phyloP scores from a whole-genome alignment of 2,888 invertebrate genomes.

The Dione vanillae region DNA sequence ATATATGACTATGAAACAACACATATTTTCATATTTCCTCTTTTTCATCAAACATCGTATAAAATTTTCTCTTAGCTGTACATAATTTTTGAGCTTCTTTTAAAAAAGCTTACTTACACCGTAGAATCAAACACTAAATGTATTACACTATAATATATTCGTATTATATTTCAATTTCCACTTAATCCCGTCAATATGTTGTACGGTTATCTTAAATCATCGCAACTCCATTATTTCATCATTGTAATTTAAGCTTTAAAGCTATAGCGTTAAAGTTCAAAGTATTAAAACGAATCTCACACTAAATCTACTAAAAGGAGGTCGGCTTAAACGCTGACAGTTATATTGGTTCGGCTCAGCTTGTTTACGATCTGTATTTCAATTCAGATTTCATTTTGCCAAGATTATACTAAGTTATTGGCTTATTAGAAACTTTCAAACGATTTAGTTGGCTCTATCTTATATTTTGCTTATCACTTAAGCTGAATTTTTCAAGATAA shows the following conservation, averaged over 20 bases:
- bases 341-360: constrained; percentile 42
- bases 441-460: not conserved
- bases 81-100: not conserved
- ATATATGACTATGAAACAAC: too few relatives aligned
- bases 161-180: constrained; percentile 21
- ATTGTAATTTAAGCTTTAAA: not conserved
- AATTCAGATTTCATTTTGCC: constrained; percentile 34
- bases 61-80: not conserved
- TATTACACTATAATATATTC: constrained; percentile 21
- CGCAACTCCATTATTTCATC: not conserved
- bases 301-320: constrained; percentile 28
- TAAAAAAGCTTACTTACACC: not conserved
- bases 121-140: constrained; percentile 5
- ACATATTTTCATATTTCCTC: too few relatives aligned
- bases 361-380: constrained; percentile 43
- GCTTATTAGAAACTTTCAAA: constrained; percentile 13
- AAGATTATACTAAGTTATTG: constrained; percentile 23
- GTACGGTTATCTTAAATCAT: constrained; percentile 20
- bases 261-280: not conserved
- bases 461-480: not conserved
- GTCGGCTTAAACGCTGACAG: constrained; percentile 41
- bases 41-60: not conserved
- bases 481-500: too few relatives aligned
- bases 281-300: not conserved
- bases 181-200: constrained; percentile 19